These are phyloP conservation scores for Bothrops jararaca DNA, from an alignment of 2,113 vertebrate genomes.

Conservation along the genomic window DNA sequence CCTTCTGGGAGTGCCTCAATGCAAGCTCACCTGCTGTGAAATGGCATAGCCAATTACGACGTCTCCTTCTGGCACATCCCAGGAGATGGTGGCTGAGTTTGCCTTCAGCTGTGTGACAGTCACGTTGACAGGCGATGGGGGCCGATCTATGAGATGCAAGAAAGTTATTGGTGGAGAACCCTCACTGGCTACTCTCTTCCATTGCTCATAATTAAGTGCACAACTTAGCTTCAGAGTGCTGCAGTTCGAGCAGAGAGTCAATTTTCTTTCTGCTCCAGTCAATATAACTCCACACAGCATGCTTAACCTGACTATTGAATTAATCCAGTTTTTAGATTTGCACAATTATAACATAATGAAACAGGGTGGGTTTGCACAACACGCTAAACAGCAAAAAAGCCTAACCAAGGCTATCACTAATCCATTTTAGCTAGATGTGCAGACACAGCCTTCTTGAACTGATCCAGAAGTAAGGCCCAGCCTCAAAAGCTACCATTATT, in stretches of 20 bases:
- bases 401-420: not conserved
- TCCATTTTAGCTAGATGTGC: not conserved
- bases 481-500: not conserved
- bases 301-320: not conserved
- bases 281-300: not conserved
- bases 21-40: constrained; percentile 84
- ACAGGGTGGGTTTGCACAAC: not conserved
- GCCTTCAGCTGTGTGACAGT: constrained; percentile 91
- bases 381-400: not conserved
- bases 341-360: not conserved
- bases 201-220: not conserved
- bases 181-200: not conserved
- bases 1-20: not conserved
- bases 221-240: not conserved
- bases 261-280: not conserved
- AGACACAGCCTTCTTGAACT: not conserved
- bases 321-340: not conserved
- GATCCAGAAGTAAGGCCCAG: not conserved
- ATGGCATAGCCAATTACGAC: constrained; percentile 96
- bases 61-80: constrained; percentile 96
- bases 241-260: not conserved
- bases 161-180: constrained; percentile 22
- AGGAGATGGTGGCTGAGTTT: constrained; percentile 94
- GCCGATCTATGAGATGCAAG: constrained; percentile 76
- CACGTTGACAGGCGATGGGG: constrained; percentile 92